Evolutionary conservation across 2,888 invertebrate genomes (phyloP).

Genomic region (Agrotis puta): DNA sequence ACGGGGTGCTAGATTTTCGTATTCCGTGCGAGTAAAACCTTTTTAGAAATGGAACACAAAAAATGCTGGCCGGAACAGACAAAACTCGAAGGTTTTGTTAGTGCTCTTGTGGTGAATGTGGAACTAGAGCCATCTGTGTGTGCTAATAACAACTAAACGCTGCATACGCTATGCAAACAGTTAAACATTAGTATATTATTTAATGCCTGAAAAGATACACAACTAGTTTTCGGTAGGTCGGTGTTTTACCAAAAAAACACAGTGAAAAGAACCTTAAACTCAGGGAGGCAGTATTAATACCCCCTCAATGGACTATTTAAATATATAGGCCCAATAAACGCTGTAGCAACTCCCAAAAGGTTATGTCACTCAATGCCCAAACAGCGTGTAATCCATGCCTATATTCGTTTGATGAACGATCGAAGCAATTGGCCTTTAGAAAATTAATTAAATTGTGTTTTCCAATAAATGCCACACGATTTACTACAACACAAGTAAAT

Average conservation of each 20-base stretch:
- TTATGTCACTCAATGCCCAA: slow-evolving; percentile 8
- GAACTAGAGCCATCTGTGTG: slow-evolving; percentile 25
- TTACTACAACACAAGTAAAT: slow-evolving; percentile 34
- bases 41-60: slow-evolving; percentile 4
- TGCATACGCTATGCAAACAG: slow-evolving; percentile 14
- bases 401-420: slow-evolving; percentile 21
- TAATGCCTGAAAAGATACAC: not conserved
- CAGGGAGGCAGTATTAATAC: not conserved
- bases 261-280: not conserved
- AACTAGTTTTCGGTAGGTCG: not conserved
- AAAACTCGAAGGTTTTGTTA: slow-evolving; percentile 15
- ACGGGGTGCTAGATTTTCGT: not conserved
- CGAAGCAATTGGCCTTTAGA: slow-evolving; percentile 36
- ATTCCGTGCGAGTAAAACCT: slow-evolving; percentile 7
- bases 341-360: slow-evolving; percentile 7
- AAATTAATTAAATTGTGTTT: slow-evolving; percentile 38
- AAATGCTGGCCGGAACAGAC: slow-evolving; percentile 1
- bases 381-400: slow-evolving; percentile 18
- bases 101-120: slow-evolving; percentile 10
- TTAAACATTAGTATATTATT: not conserved
- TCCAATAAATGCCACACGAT: slow-evolving; percentile 36
- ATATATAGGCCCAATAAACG: not conserved
- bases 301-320: not conserved
- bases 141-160: slow-evolving; percentile 5
- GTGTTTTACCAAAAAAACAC: too few species aligned